Conservation (phyloP, 2,113 vertebrate species). For the Neomonachus schauinslandi region DNA sequence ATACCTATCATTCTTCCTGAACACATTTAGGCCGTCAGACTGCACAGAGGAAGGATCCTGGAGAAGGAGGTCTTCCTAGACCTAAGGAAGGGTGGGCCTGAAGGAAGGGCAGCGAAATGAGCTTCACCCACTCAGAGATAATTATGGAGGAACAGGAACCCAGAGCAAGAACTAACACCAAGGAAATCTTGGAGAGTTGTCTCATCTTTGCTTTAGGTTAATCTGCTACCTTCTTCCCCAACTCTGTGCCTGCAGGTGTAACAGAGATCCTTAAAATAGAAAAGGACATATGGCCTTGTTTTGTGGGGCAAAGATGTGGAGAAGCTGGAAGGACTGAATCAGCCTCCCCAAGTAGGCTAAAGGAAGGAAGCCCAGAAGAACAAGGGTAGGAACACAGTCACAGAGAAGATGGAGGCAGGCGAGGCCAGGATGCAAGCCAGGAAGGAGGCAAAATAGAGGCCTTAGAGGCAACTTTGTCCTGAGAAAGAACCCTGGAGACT, state of each 20-base stretch:
- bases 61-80: background rate
- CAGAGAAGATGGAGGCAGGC: background rate
- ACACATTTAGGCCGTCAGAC: background rate
- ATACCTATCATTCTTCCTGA: background rate
- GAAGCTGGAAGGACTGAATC: background rate
- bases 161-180: background rate
- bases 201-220: background rate
- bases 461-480: background rate
- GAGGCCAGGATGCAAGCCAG: background rate
- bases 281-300: slow-evolving; percentile 4
- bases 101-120: background rate
- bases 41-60: background rate
- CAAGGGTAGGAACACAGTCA: background rate
- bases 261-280: background rate
- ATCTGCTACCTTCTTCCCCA: background rate
- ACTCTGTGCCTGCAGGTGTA: background rate
- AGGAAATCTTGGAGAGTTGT: background rate
- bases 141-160: background rate
- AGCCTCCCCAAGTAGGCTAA: background rate
- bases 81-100: background rate
- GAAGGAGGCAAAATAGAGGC: background rate
- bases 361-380: background rate
- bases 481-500: background rate
- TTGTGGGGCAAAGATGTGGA: background rate
- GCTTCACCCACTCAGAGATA: background rate